Evolutionary conservation across 2,797 vertebrate species (phyloP), one percentile per base, ranked within the genome.

Genomic region (Hephaestus fuliginosus): DNA sequence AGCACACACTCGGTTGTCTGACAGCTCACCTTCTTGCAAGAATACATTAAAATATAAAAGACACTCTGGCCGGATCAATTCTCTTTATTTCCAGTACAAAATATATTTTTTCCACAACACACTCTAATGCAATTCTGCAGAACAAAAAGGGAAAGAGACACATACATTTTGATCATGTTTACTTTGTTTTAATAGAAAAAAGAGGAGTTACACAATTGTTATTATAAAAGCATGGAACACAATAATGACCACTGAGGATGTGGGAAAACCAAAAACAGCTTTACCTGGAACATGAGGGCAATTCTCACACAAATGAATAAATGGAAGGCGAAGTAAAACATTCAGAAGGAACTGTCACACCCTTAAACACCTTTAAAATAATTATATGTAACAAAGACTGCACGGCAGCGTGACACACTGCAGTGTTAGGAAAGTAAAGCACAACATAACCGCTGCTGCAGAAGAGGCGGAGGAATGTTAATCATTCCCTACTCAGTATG

Each of bases 221-320:
- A 67, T 90, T 92, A 94, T 80, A 93, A 93, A 95, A 92, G 77
- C 78, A 89, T 85, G 71, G 7, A 69, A 79, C 79, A 89, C 78
- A n/a, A 74, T 74, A 78, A 87, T 78, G 55, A 88, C 89, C 85
- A 88, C 41, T 72, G 74, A 78, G 49, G 55, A 73, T 78, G 57
- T 74, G 69, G 65, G 57, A 74, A 72, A 90, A 85, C 15, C 14
- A 65, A 82, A 78, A 82, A 62, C 36, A 53, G 28, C 60, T 71
- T 75, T 9, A 69, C 74, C 62, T 39, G 43, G 2, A 74, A 83
- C 64, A 73, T 78, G 56, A 83, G 13, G 30, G 30, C 51, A 62
- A 64, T 25, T 78, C 22, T 76, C 44, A 60, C 80, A 88, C 52
- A 83, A 76, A 88, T 74, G 60, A 78, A 14, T 30, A 46, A 76